Conservation (phyloP, 2,888 invertebrate genomes). For the Morpho helenor region DNA sequence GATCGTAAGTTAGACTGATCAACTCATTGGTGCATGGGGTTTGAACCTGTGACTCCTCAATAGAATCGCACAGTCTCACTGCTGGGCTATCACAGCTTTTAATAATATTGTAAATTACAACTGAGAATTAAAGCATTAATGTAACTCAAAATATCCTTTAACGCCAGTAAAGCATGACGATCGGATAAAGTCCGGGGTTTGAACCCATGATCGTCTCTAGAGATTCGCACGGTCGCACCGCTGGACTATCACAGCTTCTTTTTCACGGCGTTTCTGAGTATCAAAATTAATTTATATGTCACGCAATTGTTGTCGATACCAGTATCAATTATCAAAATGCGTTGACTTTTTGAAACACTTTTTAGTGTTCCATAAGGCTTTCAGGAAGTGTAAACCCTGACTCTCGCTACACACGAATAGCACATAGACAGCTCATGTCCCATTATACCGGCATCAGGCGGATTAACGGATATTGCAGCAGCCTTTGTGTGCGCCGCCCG, state of each 20-base stretch:
- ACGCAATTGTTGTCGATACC: no score
- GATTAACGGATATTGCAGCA: slow-evolving; percentile 28
- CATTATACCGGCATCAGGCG: slow-evolving; percentile 25
- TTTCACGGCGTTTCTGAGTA: no score
- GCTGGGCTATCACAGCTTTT: no score
- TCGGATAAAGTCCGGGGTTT: background rate
- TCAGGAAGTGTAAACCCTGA: background rate
- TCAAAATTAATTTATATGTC: background rate
- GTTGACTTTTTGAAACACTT: background rate
- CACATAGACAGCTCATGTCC: slow-evolving; percentile 17
- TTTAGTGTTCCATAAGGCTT: background rate
- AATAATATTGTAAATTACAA: no score
- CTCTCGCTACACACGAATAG: background rate
- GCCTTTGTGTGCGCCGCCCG: slow-evolving; percentile 9
- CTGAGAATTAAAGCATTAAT: slow-evolving; percentile 2
- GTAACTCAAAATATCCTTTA: slow-evolving; percentile 1
- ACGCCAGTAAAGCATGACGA: background rate
- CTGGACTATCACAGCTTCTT: no score
- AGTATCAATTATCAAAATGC: no score
- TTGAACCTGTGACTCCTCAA: no score
- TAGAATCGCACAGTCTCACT: no score
- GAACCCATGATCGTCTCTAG: no score
- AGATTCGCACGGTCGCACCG: no score
- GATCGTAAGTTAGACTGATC: no score
- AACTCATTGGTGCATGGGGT: no score